Evolutionary conservation across 1,140 invertebrate genomes (phyloP).

Genomic region (Wasmannia auropunctata): DNA sequence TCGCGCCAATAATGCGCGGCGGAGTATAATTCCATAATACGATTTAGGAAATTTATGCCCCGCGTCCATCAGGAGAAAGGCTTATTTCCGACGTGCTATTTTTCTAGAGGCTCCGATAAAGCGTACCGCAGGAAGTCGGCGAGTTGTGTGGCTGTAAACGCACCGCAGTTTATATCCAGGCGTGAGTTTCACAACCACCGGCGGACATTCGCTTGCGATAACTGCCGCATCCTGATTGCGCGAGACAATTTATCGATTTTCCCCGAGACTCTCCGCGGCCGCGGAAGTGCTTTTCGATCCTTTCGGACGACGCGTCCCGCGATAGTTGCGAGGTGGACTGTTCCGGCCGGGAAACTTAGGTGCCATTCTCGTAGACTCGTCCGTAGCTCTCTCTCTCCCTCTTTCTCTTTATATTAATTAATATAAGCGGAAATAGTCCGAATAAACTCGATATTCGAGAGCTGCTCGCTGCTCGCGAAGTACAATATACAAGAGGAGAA

Average conservation of each 20-base stretch:
- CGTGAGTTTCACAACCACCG: not conserved
- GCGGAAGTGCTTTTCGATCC: not conserved
- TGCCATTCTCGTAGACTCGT: not conserved
- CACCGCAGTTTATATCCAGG: conserved; percentile 16
- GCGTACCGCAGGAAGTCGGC: not conserved
- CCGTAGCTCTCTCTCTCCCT: not conserved
- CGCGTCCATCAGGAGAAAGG: conserved; percentile 1
- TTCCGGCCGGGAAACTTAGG: not conserved
- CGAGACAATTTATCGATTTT: conserved; percentile 9
- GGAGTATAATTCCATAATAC: not conserved
- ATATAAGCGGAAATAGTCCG: not conserved
- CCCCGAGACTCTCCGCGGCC: not conserved
- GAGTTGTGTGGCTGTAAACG: conserved; percentile 32
- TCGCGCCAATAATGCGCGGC: not conserved
- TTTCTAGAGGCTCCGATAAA: not conserved
- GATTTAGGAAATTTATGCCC: conserved; percentile 12
- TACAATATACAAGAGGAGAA: conserved; percentile 17
- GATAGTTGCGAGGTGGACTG: not conserved
- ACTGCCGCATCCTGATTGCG: conserved; percentile 20
- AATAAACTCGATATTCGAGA: conserved; percentile 6
- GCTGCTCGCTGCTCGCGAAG: not conserved
- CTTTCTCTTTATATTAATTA: not conserved
- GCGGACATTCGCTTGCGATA: not conserved
- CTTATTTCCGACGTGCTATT: conserved; percentile 17
- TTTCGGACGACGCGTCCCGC: not conserved